Conservation (phyloP, 2,888 invertebrate genomes). For the Gortyna flavago region DNA sequence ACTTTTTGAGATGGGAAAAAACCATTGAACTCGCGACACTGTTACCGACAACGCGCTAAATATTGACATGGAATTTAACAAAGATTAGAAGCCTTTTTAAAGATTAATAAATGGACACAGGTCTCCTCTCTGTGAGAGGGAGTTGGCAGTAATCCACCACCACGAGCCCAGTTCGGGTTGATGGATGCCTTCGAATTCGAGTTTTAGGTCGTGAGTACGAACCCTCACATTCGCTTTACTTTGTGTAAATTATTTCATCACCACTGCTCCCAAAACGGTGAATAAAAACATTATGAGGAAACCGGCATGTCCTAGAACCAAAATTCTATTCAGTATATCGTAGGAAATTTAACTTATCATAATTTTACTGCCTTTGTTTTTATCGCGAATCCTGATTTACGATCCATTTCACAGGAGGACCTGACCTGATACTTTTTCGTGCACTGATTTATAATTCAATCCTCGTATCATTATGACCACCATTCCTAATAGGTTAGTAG, state of each 20-base stretch:
- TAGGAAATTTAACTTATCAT: not conserved
- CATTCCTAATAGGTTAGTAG: not conserved
- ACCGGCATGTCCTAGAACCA: too few relatives aligned
- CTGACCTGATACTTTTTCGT: not conserved
- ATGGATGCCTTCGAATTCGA: not conserved
- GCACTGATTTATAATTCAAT: not conserved
- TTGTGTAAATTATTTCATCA: not conserved
- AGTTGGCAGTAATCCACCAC: too few relatives aligned
- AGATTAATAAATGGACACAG: not conserved
- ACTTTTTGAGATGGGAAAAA: too few relatives aligned
- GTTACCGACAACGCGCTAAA: too few relatives aligned
- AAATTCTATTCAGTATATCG: too few relatives aligned
- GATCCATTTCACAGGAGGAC: too few relatives aligned
- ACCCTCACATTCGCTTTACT: too few relatives aligned
- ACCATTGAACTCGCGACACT: too few relatives aligned
- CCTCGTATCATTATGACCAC: not conserved
- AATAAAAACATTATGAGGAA: not conserved
- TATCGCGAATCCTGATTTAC: slow-evolving; percentile 1
- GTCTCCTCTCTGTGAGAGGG: too few relatives aligned
- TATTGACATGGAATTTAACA: not conserved
- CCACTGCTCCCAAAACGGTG: not conserved
- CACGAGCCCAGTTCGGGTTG: too few relatives aligned
- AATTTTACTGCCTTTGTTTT: not conserved
- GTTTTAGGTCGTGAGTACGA: not conserved
- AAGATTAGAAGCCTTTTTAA: too few relatives aligned